phyloP scores from a whole-genome alignment of 2,797 vertebrate species.

The Brachyrhaphis roseni region DNA sequence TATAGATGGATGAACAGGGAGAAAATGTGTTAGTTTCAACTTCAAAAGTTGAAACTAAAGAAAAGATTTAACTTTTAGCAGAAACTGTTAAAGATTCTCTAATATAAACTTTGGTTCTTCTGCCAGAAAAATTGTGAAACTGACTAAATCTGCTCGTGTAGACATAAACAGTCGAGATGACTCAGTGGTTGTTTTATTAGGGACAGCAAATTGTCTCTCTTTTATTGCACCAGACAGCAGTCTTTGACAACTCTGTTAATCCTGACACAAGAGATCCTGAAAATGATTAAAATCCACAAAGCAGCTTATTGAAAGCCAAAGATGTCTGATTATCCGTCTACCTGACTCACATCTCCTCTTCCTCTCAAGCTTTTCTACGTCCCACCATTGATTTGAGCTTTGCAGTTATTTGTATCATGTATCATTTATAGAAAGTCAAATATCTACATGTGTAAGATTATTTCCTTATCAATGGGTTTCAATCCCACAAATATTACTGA shows the following conservation, averaged over 20 bases:
- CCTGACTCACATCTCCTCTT: conserved; percentile 35
- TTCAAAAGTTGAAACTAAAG: background rate
- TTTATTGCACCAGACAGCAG: conserved; percentile 4
- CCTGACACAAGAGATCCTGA: conserved; percentile 28
- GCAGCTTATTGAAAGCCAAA: conserved; percentile 49
- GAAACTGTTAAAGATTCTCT: background rate
- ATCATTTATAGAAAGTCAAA: background rate
- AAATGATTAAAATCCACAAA: conserved; percentile 41
- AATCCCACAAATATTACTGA: background rate
- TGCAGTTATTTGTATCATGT: conserved; percentile 1
- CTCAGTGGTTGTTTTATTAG: conserved; percentile 5
- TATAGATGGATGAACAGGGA: background rate
- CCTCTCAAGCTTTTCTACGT: conserved; percentile 27
- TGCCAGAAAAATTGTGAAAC: background rate
- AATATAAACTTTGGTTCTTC: background rate
- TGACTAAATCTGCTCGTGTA: background rate
- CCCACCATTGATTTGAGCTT: conserved; percentile 20
- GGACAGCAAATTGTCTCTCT: conserved; percentile 21
- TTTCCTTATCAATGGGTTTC: background rate
- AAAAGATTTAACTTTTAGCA: background rate
- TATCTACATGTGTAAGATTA: background rate
- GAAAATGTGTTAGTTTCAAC: background rate
- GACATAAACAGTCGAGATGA: conserved; percentile 6
- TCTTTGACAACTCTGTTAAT: conserved; percentile 39
- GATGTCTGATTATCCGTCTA: conserved; percentile 34